Evolutionary conservation across 1,140 invertebrate genomes (phyloP).

Genomic region (Drosophila littoralis): DNA sequence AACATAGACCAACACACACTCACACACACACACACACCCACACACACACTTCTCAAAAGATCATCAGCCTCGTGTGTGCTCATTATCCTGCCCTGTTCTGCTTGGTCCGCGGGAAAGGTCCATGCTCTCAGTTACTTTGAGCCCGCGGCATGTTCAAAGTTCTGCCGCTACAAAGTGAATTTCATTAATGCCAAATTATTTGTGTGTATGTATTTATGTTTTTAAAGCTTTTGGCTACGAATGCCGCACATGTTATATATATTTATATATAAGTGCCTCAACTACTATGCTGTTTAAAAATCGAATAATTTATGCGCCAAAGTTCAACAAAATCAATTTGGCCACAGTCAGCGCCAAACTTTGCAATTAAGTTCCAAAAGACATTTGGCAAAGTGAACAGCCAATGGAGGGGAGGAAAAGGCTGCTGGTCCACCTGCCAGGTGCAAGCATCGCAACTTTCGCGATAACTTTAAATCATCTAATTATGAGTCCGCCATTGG

Average conservation of each 20-base stretch:
- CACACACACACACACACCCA: not conserved
- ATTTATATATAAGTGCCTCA: not conserved
- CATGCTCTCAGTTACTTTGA: constrained; percentile 51
- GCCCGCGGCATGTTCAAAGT: constrained; percentile 71
- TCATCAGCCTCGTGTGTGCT: constrained; percentile 75
- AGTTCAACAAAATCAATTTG: constrained; percentile 78
- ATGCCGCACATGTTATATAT: constrained; percentile 7
- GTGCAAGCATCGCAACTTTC: constrained; percentile 66
- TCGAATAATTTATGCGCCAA: constrained; percentile 77
- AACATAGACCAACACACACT: constrained; percentile 66
- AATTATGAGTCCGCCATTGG: constrained; percentile 77
- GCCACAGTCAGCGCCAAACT: constrained; percentile 61
- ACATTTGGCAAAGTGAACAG: constrained; percentile 76
- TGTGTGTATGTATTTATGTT: constrained; percentile 63
- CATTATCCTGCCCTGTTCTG: constrained; percentile 66
- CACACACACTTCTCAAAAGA: constrained; percentile 9
- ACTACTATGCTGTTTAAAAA: constrained; percentile 60
- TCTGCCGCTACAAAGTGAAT: constrained; percentile 70
- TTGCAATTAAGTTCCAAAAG: constrained; percentile 75
- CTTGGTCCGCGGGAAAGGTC: not conserved
- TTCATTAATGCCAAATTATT: constrained; percentile 81
- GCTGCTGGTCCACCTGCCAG: constrained; percentile 8
- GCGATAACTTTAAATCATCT: constrained; percentile 84
- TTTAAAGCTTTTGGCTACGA: constrained; percentile 47
- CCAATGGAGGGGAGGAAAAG: constrained; percentile 26